phyloP scores from a whole-genome alignment of 2,113 vertebrate species.

The Motacilla tschutschensis region DNA sequence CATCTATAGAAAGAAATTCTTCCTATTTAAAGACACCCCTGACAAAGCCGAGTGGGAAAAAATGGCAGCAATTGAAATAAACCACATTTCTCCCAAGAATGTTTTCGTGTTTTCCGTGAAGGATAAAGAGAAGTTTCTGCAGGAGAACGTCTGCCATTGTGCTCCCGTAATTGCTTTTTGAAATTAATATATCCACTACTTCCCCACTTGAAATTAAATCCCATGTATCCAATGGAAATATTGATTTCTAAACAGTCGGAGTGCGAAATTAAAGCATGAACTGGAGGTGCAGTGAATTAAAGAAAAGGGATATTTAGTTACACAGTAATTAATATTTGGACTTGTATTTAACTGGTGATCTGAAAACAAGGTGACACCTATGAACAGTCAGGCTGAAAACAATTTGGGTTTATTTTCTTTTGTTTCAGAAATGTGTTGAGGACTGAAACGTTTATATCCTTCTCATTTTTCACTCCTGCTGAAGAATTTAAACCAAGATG shows the following conservation, averaged over 20 bases:
- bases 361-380: background rate
- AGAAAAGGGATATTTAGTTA: background rate
- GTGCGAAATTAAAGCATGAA: background rate
- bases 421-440: background rate
- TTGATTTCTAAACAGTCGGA: background rate
- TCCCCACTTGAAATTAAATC: background rate
- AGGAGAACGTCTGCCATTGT: background rate
- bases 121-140: background rate
- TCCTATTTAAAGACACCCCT: constrained; percentile 22
- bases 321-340: background rate
- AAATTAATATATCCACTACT: background rate
- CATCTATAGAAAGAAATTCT: constrained; percentile 24
- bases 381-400: background rate
- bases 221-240: background rate
- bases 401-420: background rate
- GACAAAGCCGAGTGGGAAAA: background rate
- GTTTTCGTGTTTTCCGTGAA: background rate
- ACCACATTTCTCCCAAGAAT: background rate
- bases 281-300: background rate
- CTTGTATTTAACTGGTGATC: background rate
- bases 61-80: background rate
- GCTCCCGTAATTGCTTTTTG: background rate
- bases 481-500: background rate
- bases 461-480: background rate
- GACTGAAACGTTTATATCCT: background rate